These are phyloP conservation scores for Hypocryptadius cinnamomeus DNA, from an alignment of 2,113 vertebrate species.

Conservation along the genomic window DNA sequence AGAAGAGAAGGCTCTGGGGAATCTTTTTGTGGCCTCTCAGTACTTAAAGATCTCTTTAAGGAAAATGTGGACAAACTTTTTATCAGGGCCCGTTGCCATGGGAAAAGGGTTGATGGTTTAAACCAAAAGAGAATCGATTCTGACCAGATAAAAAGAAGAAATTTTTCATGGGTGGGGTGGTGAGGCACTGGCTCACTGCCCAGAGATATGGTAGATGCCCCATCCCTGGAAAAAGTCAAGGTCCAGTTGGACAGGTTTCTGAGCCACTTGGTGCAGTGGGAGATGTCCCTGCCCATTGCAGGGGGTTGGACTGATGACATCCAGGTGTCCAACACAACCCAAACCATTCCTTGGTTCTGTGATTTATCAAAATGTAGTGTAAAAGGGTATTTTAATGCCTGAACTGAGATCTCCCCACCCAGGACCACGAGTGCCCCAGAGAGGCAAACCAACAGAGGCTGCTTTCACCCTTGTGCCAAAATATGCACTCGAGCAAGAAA, in stretches of 20 bases:
- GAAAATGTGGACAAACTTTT: not conserved
- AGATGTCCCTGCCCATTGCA: not conserved
- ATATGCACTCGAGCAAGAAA: not conserved
- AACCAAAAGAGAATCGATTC: not conserved
- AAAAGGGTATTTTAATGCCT: not conserved
- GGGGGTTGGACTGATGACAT: not conserved
- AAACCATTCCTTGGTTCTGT: not conserved
- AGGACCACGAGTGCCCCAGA: not conserved
- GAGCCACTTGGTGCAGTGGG: not conserved
- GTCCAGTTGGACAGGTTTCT: not conserved
- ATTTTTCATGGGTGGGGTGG: too few species aligned
- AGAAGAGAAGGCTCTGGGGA: not conserved
- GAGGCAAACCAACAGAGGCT: not conserved
- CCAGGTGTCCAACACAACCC: not conserved
- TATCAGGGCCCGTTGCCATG: fast-evolving
- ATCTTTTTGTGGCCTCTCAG: not conserved
- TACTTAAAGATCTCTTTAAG: not conserved
- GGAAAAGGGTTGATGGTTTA: not conserved
- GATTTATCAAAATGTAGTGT: not conserved
- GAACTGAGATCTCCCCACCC: not conserved
- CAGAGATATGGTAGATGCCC: not conserved
- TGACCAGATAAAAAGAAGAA: not conserved
- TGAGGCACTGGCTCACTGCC: not conserved
- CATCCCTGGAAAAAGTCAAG: not conserved
- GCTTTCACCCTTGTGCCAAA: not conserved